Conservation (phyloP, 2,113 vertebrate genomes). For the Tilapia sparmanii region DNA sequence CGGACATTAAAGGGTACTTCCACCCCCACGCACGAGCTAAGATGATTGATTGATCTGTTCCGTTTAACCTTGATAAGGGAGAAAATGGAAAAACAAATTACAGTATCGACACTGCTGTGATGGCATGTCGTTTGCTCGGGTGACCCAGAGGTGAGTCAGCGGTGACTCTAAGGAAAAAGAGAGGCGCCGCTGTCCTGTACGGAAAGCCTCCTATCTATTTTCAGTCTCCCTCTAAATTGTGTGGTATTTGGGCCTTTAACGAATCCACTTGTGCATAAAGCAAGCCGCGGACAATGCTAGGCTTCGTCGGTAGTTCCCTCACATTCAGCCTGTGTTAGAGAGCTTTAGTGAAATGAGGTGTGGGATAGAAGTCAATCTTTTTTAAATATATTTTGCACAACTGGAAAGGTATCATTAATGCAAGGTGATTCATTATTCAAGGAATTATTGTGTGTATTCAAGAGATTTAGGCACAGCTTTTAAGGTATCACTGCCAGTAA, state of each 20-base stretch:
- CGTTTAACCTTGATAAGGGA: constrained; percentile 77
- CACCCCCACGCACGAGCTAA: constrained; percentile 28
- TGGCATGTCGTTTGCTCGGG: constrained; percentile 59
- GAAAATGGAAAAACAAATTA: constrained; percentile 74
- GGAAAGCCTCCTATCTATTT: constrained; percentile 6
- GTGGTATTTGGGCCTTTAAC: not conserved
- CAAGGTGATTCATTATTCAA: constrained; percentile 39
- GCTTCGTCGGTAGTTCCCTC: constrained; percentile 11
- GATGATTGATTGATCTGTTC: constrained; percentile 78
- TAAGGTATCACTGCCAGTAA: not conserved
- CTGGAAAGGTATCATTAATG: constrained; percentile 10
- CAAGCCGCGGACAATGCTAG: not conserved
- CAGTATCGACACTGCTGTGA: constrained; percentile 70
- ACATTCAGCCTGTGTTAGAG: not conserved
- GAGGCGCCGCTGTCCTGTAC: not conserved
- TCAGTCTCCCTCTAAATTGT: not conserved
- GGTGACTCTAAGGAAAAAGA: constrained; percentile 41
- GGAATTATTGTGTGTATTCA: constrained; percentile 39
- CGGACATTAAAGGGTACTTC: constrained; percentile 45
- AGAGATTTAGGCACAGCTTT: constrained; percentile 14
- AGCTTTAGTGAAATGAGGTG: constrained; percentile 6
- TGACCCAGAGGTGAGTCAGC: constrained; percentile 64
- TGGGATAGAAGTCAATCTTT: constrained; percentile 26
- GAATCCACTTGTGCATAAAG: not conserved
- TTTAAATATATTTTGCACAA: constrained; percentile 24